A percentile compares a stretch with the other conserved stretches of the same genome.
These are phyloP conservation scores for Desmodus rotundus DNA, from an alignment of 2,113 vertebrate genomes.

Conservation along the genomic window DNA sequence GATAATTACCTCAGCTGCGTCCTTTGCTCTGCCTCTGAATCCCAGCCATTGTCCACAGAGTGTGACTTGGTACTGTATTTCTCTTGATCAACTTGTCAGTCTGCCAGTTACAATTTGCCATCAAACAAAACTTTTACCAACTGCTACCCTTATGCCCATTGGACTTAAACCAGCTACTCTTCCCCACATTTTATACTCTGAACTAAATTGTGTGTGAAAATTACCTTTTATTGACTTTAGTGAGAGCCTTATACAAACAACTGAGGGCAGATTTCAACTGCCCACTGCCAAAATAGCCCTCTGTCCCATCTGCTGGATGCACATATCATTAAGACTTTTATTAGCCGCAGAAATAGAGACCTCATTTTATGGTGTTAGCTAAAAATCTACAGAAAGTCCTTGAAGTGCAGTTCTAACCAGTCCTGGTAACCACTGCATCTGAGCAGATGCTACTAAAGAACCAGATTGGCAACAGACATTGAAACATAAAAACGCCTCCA, in stretches of 20 bases:
- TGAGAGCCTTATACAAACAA: conserved; percentile 63
- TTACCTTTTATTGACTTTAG: conserved; percentile 66
- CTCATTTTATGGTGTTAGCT: conserved; percentile 39
- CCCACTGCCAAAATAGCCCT: conserved; percentile 59
- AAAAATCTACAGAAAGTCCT: conserved; percentile 33
- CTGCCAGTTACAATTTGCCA: conserved; percentile 26
- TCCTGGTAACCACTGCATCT: background rate
- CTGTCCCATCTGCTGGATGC: conserved; percentile 66
- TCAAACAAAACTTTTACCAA: conserved; percentile 58
- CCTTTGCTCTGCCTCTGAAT: background rate
- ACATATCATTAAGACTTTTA: conserved; percentile 71
- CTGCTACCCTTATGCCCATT: conserved; percentile 51
- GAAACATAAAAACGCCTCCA: conserved; percentile 42
- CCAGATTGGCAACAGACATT: background rate
- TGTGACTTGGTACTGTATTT: background rate
- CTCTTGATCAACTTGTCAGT: conserved; percentile 12
- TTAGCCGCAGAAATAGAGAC: conserved; percentile 54
- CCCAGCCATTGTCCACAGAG: background rate
- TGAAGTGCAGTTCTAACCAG: conserved; percentile 38
- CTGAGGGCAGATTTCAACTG: conserved; percentile 52
- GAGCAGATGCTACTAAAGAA: conserved; percentile 17
- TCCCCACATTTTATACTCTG: conserved; percentile 31
- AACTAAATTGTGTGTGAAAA: conserved; percentile 72
- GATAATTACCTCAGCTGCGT: background rate
- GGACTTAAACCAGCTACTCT: conserved; percentile 55